phyloP scores from a whole-genome alignment of 2,888 invertebrate genomes.

The Frankliniella intonsa region DNA sequence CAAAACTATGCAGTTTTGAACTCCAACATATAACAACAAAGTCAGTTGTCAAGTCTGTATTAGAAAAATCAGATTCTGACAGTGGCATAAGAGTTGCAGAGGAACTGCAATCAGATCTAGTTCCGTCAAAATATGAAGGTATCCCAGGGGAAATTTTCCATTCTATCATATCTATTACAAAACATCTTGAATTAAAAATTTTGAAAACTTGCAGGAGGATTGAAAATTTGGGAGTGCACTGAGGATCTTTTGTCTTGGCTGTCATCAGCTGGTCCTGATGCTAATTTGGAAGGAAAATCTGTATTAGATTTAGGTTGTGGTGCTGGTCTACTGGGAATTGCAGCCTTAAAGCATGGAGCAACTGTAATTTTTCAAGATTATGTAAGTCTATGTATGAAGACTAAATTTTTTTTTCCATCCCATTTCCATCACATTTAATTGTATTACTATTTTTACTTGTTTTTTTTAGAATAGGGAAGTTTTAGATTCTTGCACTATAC shows the following conservation, averaged over 20 bases:
- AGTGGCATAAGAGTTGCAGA: background rate
- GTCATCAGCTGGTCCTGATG: slow-evolving; percentile 44
- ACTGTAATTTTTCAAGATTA: slow-evolving; percentile 84
- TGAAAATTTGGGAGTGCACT: slow-evolving; percentile 95
- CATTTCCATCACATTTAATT: background rate
- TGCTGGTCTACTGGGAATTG: slow-evolving; percentile 80
- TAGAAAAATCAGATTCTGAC: background rate
- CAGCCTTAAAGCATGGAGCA: slow-evolving; percentile 63
- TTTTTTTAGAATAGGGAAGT: slow-evolving; percentile 78
- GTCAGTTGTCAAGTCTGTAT: background rate
- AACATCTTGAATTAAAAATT: background rate
- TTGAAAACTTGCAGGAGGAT: slow-evolving; percentile 63
- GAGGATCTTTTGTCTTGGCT: slow-evolving; percentile 71
- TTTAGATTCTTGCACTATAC: slow-evolving; percentile 70
- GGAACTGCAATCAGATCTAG: slow-evolving; percentile 61
- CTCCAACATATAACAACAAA: background rate
- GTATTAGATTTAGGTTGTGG: slow-evolving; percentile 92
- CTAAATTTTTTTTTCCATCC: background rate
- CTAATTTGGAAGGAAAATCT: slow-evolving; percentile 50
- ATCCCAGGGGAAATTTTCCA: slow-evolving; percentile 34
- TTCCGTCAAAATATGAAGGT: slow-evolving; percentile 78
- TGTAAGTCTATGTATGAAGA: slow-evolving; percentile 56
- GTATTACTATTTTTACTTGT: background rate
- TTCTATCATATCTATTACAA: background rate
- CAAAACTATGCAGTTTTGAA: background rate